Base-by-base conservation (phyloP, 1,140 invertebrate genomes). In the Eubasilissa regina region DNA sequence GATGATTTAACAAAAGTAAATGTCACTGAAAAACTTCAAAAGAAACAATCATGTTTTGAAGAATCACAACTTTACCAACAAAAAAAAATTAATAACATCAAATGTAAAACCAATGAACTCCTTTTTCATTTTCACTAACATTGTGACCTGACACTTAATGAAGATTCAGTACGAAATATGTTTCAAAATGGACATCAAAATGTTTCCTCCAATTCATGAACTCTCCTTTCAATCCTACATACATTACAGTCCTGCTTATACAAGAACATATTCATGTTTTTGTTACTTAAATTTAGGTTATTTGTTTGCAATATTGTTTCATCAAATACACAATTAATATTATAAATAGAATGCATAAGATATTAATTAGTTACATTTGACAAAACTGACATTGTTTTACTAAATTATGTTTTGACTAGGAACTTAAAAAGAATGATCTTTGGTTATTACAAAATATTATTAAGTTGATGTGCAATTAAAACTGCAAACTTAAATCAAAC, bases 351-450 rank as follows among this genome's bases (percentile, higher is more conserved):
- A 70, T 51, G 19, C 13, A 70, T 12, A 6, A 70, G 44, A 48
- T 70, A 12, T 48, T 70, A 48, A 51, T 51, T 51, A 15, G 21
- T 12, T 51, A 47, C 10, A 68, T 47, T n/a, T 68, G 64, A 68
- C 43, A 47, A 48, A 8, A 3, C n/a, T 45, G 44, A 45, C n/a
- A 47, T 17, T 11, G 17, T 17, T 9, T 45, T 68, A 17, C 45
- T 35, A 35, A 35, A 70, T 17, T 0, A 47, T 70, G 66, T 15
- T 21, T 51, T 70, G 66, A 70, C 47, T 70, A 70, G 47, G 25
- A 53, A 70, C 66, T 51, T 51, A 48, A 17, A 19, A 1, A 10
- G 21, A 35, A 21, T 35, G 13, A 51, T 70, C 66, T 70, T 70
- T 70, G 45, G 47, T 70, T 12, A 21, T 62, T 25, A 62, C 9